Evolutionary conservation across 2,888 invertebrate genomes (phyloP), one percentile per base, ranked within the genome.

Genomic region (Xanthia icteritia): DNA sequence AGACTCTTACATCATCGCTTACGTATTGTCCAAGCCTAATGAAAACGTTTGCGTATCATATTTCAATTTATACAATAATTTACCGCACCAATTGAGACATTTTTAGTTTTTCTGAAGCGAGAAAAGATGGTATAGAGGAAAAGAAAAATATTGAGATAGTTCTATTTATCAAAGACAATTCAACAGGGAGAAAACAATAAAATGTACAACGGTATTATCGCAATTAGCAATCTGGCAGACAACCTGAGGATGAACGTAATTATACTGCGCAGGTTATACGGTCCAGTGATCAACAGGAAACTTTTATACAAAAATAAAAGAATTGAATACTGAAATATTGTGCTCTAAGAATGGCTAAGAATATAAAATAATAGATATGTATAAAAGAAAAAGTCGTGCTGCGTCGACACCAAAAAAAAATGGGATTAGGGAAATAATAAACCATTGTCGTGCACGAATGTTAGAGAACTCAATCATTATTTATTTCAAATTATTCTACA

Each of bases 1-100:
- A 79, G 86, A 74, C 73, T 72, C 68, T 79, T 77, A 79, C 76
- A 72, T 77, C 71, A 84, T 64, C 82, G 72, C 56, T 69, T 69
- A 48, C 48, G 54, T 51, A 61, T 54, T 61, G 64, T 70, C 60
- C 45, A 73, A 75, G 65, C 36, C 61, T 74, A 66, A 66, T 74
- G 78, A 86, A 69, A 82, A 69, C 60, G 42, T 85, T 65, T 48
- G 66, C 56, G 45, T 64, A 78, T 74, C 13, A 73, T 82, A 82
- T 82, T 78, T 78, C 83, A 75, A 31, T 65, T 64, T 54, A 56
- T 60, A 77, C 56, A 68, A 71, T 65, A 58, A 85, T 63, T 83
- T 60, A 27, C 23, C n/a, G 23, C 56, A 71, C 56, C 73, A 73
- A 85, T 74, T 72, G 64, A 69, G 56, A 72, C 58, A 84, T 79